Conservation (phyloP, 2,797 vertebrate genomes). For the Fundulus diaphanus region DNA sequence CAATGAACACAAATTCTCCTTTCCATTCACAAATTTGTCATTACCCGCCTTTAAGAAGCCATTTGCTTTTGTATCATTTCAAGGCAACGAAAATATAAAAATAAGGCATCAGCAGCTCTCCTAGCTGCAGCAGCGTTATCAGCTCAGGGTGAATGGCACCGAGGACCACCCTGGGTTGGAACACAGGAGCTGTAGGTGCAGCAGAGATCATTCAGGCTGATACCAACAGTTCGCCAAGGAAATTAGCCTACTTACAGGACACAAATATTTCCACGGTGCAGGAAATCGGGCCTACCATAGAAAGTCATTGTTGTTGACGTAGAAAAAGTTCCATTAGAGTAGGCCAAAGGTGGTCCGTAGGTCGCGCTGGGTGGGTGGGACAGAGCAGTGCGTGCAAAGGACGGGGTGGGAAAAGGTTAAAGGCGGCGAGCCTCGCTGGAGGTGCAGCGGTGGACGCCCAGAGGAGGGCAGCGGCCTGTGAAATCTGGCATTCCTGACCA, state of each 20-base stretch:
- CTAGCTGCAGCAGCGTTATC: neutral
- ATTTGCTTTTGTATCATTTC: conserved; percentile 20
- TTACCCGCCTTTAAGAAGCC: conserved; percentile 82
- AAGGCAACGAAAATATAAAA: neutral
- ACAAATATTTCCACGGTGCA: neutral
- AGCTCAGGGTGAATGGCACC: neutral
- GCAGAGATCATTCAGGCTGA: neutral
- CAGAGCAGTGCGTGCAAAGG: neutral
- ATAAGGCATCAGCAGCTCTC: neutral
- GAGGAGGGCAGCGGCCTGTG: conserved; percentile 86
- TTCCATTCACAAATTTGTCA: conserved; percentile 93
- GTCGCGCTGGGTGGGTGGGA: neutral
- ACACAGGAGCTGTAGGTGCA: neutral
- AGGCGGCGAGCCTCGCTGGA: conserved; percentile 54
- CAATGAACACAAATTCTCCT: conserved; percentile 93
- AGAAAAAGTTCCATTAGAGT: neutral
- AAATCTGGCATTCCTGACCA: conserved; percentile 94
- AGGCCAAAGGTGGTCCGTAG: neutral
- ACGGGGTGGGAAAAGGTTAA: conserved; percentile 58
- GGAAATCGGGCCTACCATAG: neutral
- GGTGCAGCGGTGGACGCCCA: conserved; percentile 68
- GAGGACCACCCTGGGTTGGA: conserved; percentile 20
- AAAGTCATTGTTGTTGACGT: neutral
- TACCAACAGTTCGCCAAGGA: neutral
- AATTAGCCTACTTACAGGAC: neutral